Evolutionary conservation across 2,113 vertebrate species (phyloP).

Genomic region (Rhynchomys soricoides): DNA sequence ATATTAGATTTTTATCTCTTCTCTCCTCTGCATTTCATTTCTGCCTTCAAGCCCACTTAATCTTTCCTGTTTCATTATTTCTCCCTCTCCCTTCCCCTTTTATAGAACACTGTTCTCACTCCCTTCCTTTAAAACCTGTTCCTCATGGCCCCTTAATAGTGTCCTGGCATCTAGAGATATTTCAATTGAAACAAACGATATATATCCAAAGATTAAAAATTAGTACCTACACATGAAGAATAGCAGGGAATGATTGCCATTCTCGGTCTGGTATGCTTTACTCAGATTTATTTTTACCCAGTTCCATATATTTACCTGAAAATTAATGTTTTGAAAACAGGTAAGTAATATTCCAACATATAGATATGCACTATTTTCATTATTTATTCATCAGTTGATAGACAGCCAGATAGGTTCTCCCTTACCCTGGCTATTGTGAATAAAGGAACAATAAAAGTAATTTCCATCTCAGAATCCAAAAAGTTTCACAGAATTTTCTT

Average conservation of each 20-base stretch:
- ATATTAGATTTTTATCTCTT: neutral
- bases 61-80: neutral
- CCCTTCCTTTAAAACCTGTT: neutral
- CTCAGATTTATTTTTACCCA: neutral
- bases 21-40: neutral
- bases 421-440: neutral
- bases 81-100: neutral
- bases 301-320: neutral
- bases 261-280: neutral
- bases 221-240: neutral
- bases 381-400: neutral
- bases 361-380: neutral
- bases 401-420: neutral
- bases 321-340: neutral
- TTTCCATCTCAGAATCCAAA: neutral
- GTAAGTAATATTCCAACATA: neutral
- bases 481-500: neutral
- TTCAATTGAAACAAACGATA: neutral
- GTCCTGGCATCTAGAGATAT: neutral
- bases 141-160: too few relatives aligned
- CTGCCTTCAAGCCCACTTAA: neutral
- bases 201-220: neutral
- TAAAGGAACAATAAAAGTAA: neutral
- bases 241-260: neutral
- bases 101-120: neutral